Percentiles rank a stretch among this genome's conserved stretches.
Conservation (phyloP, 1,140 invertebrate genomes). For the Drosophila sp. region DNA sequence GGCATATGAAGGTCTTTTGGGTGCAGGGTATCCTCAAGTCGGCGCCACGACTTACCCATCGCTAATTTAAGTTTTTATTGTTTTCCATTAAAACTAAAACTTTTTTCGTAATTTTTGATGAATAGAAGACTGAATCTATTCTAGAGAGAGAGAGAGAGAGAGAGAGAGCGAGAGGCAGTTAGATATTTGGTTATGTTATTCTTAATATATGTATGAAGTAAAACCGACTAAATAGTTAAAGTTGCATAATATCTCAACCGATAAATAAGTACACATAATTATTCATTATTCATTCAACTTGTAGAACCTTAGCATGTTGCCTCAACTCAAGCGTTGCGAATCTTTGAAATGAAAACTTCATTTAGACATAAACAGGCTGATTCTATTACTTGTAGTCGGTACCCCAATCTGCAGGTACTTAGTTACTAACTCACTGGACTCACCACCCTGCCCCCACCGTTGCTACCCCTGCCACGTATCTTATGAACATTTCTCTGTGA, state of each 20-base stretch:
- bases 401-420: neutral
- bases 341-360: constrained; percentile 7
- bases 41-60: too few species aligned
- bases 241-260: neutral
- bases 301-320: constrained; percentile 1
- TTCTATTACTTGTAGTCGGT: neutral
- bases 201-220: too few species aligned
- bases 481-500: constrained; percentile 16
- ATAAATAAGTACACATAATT: neutral
- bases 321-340: constrained; percentile 44
- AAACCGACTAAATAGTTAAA: neutral
- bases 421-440: too few species aligned
- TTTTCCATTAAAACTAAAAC: too few species aligned
- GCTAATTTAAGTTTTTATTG: too few species aligned
- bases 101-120: too few species aligned
- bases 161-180: too few species aligned
- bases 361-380: neutral
- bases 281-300: neutral
- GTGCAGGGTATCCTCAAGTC: too few species aligned
- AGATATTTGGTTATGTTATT: too few species aligned
- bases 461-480: neutral
- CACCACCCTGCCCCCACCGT: neutral
- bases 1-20: too few species aligned
- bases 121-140: too few species aligned
- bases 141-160: too few species aligned